phyloP scores from a whole-genome alignment of 2,888 invertebrate species.

The Micoletzkya japonica region DNA sequence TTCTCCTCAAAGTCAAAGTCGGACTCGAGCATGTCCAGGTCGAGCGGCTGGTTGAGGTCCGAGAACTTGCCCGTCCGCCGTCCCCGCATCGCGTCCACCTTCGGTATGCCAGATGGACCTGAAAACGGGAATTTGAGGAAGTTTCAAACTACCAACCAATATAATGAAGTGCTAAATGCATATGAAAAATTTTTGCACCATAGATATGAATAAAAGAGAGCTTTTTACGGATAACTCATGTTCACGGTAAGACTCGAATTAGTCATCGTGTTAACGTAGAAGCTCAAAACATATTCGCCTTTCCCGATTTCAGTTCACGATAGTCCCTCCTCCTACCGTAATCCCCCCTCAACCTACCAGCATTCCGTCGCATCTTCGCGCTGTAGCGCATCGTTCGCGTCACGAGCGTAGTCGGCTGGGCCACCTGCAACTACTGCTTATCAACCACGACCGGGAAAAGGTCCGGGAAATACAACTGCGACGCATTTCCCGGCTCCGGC shows the following conservation, averaged over 20 bases:
- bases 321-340: too few species aligned
- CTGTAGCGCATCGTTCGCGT: conserved; percentile 16
- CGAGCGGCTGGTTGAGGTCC: conserved; percentile 46
- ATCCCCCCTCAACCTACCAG: not conserved
- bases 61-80: not conserved
- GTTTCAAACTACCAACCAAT: not conserved
- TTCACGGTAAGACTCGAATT: too few species aligned
- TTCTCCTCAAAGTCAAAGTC: conserved; percentile 60
- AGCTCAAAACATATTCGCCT: too few species aligned
- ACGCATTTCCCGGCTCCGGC: not conserved
- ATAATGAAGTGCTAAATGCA: too few species aligned
- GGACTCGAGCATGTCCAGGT: conserved; percentile 43
- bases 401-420: conserved; percentile 13
- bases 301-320: too few species aligned
- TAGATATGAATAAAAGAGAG: too few species aligned
- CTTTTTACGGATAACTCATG: too few species aligned
- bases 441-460: too few species aligned
- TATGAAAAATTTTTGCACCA: too few species aligned
- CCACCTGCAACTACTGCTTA: not conserved
- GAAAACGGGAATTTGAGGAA: not conserved
- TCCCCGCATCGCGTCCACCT: conserved; percentile 20
- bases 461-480: too few species aligned
- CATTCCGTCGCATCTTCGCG: conserved; percentile 13
- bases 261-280: too few species aligned
- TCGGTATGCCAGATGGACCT: conserved; percentile 25